Base-by-base conservation (phyloP, 2,797 vertebrate species). In the Coilia nasus region DNA sequence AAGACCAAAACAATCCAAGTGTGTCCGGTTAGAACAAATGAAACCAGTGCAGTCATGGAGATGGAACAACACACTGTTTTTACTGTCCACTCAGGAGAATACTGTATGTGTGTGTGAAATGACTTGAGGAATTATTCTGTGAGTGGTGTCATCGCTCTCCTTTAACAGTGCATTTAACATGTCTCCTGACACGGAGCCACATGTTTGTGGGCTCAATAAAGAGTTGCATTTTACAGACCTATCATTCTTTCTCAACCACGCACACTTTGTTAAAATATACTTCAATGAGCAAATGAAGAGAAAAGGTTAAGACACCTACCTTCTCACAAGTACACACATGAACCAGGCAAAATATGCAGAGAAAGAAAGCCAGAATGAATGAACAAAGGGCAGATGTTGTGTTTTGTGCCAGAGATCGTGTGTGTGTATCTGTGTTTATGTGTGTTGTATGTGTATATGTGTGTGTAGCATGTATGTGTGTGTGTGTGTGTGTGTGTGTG, bases 31-130 rank as follows among this genome's bases (percentile, higher is more conserved):
- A 78, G 35, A 21, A 78, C 19, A 78, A 78, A 78, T 78, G 31
- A 44, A 78, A 44, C 35, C 71, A 10, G 15, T 41, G 71, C 71
- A 44, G 71, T 44, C 31, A 44, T 78, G 71, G 71, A 7, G 71
- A 78, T 78, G 31, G 31, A 41, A 19, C 71, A 44, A 41, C 17
- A 44, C 71, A 44, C 3, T 75, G 67, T 41, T 31, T 75, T 75
- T 75, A 75, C 31, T 75, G 67, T 75, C 67, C 31, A 75, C 67
- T 75, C 31, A 75, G 67, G 67, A 75, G 67, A 75, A 75, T 75
- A 41, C 31, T 41, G 67, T 9, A 75, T 78, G 71, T 59, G 50
- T 7, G 57, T 78, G 71, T 78, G 71, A 31, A 78, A 78, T 78
- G 71, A 78, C 17, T 44, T 41, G 31, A 78, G 41, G 31, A 78